These are phyloP conservation scores for Aleiodes testaceus DNA, from an alignment of 2,888 invertebrate genomes.

Conservation along the genomic window DNA sequence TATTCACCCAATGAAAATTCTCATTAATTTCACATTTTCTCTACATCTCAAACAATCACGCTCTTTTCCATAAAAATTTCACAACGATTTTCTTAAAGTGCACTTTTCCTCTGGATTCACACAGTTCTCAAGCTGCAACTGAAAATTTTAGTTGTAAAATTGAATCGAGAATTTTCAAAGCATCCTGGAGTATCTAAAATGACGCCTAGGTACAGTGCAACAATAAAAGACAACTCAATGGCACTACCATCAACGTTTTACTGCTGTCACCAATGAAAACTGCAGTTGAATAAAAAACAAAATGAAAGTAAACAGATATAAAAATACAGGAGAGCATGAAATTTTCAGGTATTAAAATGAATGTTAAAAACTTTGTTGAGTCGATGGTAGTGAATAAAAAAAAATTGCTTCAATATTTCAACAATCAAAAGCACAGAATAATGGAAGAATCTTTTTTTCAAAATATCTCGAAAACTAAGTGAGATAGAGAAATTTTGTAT, in stretches of 20 bases:
- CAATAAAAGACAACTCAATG: conserved; percentile 23
- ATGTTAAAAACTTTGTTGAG: conserved; percentile 5
- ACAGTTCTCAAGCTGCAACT: neutral
- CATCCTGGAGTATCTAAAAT: neutral
- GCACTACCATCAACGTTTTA: conserved; percentile 16
- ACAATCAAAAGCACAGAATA: too few relatives aligned
- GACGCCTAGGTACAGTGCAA: neutral
- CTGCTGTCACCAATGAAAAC: neutral
- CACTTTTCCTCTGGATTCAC: neutral
- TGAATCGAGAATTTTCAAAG: conserved; percentile 13
- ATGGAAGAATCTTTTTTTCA: too few relatives aligned
- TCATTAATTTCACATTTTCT: neutral
- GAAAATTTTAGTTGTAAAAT: neutral
- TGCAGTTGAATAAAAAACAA: too few relatives aligned
- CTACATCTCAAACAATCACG: too few relatives aligned
- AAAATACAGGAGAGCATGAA: neutral
- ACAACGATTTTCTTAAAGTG: neutral
- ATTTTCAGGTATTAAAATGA: conserved; percentile 17
- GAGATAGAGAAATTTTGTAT: too few relatives aligned
- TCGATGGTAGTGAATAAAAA: neutral
- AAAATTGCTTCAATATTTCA: neutral
- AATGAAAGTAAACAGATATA: neutral
- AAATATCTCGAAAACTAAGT: too few relatives aligned
- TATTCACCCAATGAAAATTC: neutral
- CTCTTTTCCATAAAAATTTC: too few relatives aligned